These are phyloP conservation scores for Holcopasites calliopsidis DNA, from an alignment of 1,140 invertebrate genomes.

Conservation along the genomic window DNA sequence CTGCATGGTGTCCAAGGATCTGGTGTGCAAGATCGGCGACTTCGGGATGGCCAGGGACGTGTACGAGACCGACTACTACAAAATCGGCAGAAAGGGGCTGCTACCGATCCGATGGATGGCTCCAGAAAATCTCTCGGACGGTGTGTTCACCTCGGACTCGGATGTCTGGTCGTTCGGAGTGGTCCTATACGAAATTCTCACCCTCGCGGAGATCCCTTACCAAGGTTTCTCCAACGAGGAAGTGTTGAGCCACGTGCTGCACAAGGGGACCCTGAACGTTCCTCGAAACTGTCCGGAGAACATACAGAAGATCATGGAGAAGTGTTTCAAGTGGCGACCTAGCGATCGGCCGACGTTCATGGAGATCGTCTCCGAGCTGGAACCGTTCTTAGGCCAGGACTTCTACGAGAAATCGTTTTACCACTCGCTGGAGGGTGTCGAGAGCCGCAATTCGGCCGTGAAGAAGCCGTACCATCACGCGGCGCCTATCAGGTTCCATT, in stretches of 20 bases:
- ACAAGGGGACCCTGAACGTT: constrained; percentile 83
- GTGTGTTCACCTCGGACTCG: constrained; percentile 86
- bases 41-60: constrained; percentile 87
- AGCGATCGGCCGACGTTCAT: constrained; percentile 73
- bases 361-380: constrained; percentile 79
- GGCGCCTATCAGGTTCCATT: constrained; percentile 69
- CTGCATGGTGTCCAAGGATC: constrained; percentile 86
- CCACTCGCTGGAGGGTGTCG: constrained; percentile 76
- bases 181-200: constrained; percentile 89
- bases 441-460: constrained; percentile 66
- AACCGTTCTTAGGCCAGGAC: constrained; percentile 73
- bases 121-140: constrained; percentile 87
- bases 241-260: constrained; percentile 84
- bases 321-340: constrained; percentile 78
- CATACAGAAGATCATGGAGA: constrained; percentile 77
- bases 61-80: constrained; percentile 88
- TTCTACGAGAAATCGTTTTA: constrained; percentile 80
- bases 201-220: constrained; percentile 87
- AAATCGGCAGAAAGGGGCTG: constrained; percentile 83
- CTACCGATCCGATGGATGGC: constrained; percentile 89
- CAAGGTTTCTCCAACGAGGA: constrained; percentile 84
- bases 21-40: constrained; percentile 87
- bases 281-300: constrained; percentile 80
- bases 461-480: constrained; percentile 71
- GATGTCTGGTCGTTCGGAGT: constrained; percentile 90